These are phyloP conservation scores for Erpornis zantholeuca DNA, from an alignment of 2,113 vertebrate species.

Conservation along the genomic window DNA sequence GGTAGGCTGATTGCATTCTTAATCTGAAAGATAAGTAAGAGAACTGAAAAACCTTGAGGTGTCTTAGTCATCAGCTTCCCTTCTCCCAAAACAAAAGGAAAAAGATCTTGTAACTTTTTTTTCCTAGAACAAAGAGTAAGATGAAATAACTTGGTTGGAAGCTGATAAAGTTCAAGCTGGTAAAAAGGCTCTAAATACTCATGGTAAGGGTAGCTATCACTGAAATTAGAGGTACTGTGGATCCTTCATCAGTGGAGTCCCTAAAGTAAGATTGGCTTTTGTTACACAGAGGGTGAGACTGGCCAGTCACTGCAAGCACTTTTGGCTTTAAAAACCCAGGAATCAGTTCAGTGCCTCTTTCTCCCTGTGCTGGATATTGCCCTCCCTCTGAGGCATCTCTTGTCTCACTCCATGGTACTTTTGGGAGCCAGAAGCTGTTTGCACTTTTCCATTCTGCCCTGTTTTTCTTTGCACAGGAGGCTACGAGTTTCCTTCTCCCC, in stretches of 20 bases:
- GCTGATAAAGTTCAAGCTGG: not conserved
- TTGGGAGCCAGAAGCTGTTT: not conserved
- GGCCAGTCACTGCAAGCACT: not conserved
- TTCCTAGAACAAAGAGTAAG: not conserved
- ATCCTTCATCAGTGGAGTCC: not conserved
- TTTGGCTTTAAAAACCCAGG: not conserved
- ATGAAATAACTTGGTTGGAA: not conserved
- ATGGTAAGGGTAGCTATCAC: not conserved
- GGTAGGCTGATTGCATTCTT: not conserved
- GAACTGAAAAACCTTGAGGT: not conserved
- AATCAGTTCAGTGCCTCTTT: not conserved
- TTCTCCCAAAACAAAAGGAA: not conserved
- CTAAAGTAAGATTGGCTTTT: not conserved
- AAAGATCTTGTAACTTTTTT: not conserved
- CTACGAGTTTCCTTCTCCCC: slow-evolving; percentile 41
- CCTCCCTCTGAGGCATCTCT: not conserved
- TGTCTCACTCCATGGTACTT: accelerated
- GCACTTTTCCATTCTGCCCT: not conserved
- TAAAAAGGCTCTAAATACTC: not conserved
- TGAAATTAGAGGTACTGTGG: not conserved
- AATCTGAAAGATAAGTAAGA: not conserved
- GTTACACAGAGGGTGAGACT: not conserved
- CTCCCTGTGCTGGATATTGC: not conserved
- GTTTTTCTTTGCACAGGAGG: not conserved
- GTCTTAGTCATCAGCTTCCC: not conserved